phyloP scores from a whole-genome alignment of 2,888 invertebrate species.

The Strigamia transsilvanica region DNA sequence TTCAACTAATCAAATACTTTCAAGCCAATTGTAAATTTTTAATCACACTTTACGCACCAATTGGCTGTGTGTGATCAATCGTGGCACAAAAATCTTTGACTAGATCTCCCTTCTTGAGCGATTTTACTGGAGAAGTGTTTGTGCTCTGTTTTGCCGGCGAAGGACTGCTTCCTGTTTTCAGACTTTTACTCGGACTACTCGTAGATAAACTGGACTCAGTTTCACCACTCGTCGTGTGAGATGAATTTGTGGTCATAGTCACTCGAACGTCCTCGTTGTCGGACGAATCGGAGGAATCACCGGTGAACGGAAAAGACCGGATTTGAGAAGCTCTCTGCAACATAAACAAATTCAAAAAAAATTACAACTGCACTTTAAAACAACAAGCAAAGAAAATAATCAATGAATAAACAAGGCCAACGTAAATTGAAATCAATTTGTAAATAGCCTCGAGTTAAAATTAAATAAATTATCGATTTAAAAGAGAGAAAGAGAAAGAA shows the following conservation, averaged over 20 bases:
- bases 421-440: not conserved
- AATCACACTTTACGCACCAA: not conserved
- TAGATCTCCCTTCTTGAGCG: conserved; percentile 61
- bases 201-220: conserved; percentile 59
- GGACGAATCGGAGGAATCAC: conserved; percentile 93
- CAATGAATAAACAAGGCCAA: conserved; percentile 11
- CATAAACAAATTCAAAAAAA: conserved; percentile 53
- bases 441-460: not conserved
- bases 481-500: not conserved
- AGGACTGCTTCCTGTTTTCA: conserved; percentile 56
- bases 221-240: conserved; percentile 59
- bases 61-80: conserved; percentile 5
- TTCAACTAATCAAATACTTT: not conserved
- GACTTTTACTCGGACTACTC: conserved; percentile 57
- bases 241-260: conserved; percentile 58
- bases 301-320: conserved; percentile 93
- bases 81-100: conserved; percentile 48
- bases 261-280: conserved; percentile 79
- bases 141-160: conserved; percentile 58
- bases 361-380: not conserved
- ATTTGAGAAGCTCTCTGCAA: conserved; percentile 89
- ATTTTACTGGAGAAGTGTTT: conserved; percentile 58
- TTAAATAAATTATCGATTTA: not conserved
- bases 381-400: not conserved
- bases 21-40: not conserved